A percentile compares a stretch with the other conserved stretches of the same genome.
These are phyloP conservation scores for Gobio gobio DNA, from an alignment of 2,113 vertebrate species.

Conservation along the genomic window DNA sequence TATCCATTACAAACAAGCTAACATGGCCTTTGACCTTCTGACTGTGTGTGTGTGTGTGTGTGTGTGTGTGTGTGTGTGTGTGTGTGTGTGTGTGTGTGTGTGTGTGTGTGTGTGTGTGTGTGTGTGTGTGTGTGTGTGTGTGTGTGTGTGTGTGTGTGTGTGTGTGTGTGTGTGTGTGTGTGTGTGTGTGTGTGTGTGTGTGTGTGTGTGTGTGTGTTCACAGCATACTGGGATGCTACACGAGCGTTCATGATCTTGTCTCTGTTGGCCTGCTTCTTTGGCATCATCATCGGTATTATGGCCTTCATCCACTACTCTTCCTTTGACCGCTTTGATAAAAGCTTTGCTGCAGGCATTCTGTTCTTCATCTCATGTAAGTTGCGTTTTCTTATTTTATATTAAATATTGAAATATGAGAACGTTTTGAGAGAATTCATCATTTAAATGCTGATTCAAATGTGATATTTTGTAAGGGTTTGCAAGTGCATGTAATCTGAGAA, in stretches of 20 bases:
- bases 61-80: too few species aligned
- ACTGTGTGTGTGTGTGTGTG: not conserved
- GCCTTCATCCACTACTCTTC: conserved; percentile 75
- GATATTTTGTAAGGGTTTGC: not conserved
- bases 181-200: too few species aligned
- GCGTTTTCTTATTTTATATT: not conserved
- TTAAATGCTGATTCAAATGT: not conserved
- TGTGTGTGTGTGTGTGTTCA: not conserved
- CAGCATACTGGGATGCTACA: conserved; percentile 74
- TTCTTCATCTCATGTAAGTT: conserved; percentile 79
- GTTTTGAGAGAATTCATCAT: too few species aligned
- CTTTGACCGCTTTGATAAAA: conserved; percentile 75
- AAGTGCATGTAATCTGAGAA: not conserved
- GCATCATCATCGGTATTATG: conserved; percentile 74
- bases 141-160: too few species aligned
- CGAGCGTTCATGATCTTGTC: conserved; percentile 76
- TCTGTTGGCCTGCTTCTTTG: conserved; percentile 74
- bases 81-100: too few species aligned
- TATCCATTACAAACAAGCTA: not conserved
- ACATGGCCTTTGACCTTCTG: conserved; percentile 53
- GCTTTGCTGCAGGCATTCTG: conserved; percentile 76
- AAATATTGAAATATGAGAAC: not conserved
- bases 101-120: too few species aligned
- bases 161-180: conserved; percentile 23
- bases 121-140: too few species aligned